Conservation (phyloP, 1,140 invertebrate species). For the Leptinotarsa undecemlineata region DNA sequence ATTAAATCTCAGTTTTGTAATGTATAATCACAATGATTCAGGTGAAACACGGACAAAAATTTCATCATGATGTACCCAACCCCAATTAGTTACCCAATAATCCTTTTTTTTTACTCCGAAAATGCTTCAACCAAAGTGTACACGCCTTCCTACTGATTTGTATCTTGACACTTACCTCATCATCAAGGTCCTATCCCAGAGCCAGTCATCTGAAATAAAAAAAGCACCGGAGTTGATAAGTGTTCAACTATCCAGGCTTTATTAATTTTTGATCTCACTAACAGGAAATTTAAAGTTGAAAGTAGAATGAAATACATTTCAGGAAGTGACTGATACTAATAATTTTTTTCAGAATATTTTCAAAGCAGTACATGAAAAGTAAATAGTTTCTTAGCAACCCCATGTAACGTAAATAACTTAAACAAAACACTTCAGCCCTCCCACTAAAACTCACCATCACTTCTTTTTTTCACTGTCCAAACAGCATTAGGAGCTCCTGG, state of each 20-base stretch:
- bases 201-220: slow-evolving; percentile 47
- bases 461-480: slow-evolving; percentile 96
- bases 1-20: slow-evolving; percentile 34
- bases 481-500: slow-evolving; percentile 99
- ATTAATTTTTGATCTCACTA: slow-evolving; percentile 29
- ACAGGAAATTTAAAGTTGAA: too few species aligned
- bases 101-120: not conserved
- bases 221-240: slow-evolving; percentile 51
- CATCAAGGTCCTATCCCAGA: slow-evolving; percentile 6
- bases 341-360: not conserved
- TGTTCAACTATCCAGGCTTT: slow-evolving; percentile 48
- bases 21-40: slow-evolving; percentile 50
- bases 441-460: slow-evolving; percentile 75
- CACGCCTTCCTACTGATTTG: not conserved
- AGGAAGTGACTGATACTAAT: not conserved
- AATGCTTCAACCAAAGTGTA: not conserved
- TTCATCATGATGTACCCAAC: slow-evolving; percentile 41
- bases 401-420: not conserved
- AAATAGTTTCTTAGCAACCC: not conserved
- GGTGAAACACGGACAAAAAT: slow-evolving; percentile 52
- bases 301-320: not conserved
- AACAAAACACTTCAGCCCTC: not conserved
- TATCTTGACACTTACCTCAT: slow-evolving; percentile 31
- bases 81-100: too few species aligned
- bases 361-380: too few species aligned